A percentile compares a stretch with the other conserved stretches of the same genome.
Evolutionary conservation across 2,113 vertebrate genomes (phyloP).

Genomic region (Philantomba maxwellii): DNA sequence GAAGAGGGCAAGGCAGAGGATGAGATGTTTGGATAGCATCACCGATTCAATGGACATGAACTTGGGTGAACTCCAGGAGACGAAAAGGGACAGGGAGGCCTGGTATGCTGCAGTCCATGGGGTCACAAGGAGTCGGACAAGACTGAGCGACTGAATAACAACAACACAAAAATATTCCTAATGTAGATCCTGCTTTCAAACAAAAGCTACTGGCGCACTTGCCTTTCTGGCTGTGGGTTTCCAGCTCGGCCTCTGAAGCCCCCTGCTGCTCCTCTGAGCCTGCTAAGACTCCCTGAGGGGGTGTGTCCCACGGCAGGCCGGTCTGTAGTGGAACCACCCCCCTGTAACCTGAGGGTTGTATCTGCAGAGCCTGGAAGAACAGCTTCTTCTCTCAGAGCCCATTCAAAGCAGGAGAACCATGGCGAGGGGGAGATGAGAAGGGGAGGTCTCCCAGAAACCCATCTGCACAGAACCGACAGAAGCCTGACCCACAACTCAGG

Average conservation of each 20-base stretch:
- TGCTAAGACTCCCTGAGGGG: not conserved
- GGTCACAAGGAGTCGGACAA: not conserved
- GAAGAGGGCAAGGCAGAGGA: not conserved
- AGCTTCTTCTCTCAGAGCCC: not conserved
- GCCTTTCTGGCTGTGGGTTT: not conserved
- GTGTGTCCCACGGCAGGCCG: accelerated
- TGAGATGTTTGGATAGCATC: not conserved
- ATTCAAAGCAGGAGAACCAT: not conserved
- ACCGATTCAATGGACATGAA: not conserved
- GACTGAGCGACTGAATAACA: not conserved
- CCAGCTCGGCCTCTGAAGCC: too few relatives aligned
- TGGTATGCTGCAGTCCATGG: not conserved
- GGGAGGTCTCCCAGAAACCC: not conserved
- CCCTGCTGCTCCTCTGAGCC: not conserved
- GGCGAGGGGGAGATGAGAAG: not conserved
- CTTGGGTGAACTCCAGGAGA: not conserved
- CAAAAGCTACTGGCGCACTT: too few relatives aligned
- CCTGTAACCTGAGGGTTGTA: not conserved
- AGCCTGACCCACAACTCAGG: not conserved
- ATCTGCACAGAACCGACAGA: not conserved
- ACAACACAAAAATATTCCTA: not conserved
- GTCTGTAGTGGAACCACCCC: not conserved
- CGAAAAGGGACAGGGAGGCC: not conserved
- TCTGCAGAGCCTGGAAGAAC: not conserved
- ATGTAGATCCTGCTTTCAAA: not conserved